Conservation (phyloP, 2,113 vertebrate genomes). For the Spheniscus mendiculus region DNA sequence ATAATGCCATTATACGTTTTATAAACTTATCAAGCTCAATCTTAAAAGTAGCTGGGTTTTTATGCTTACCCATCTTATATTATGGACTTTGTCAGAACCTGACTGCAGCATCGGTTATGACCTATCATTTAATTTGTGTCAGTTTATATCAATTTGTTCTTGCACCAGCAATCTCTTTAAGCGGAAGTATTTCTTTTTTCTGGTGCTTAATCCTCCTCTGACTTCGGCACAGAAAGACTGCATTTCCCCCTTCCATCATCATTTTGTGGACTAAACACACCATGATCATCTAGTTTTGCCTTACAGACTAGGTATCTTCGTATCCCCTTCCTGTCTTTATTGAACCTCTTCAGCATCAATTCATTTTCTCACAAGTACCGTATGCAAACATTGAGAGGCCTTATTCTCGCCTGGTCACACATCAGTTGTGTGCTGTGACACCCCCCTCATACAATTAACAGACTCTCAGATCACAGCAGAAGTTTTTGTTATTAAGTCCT, state of each 20-base stretch:
- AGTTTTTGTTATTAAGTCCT: background rate
- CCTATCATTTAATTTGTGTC: background rate
- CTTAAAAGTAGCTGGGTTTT: background rate
- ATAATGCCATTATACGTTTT: background rate
- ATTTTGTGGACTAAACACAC: background rate
- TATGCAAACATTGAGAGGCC: background rate
- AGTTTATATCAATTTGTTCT: background rate
- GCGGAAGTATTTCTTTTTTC: background rate
- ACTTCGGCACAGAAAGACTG: background rate
- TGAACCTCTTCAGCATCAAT: background rate
- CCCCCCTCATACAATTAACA: background rate
- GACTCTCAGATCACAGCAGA: background rate
- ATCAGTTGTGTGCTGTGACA: background rate
- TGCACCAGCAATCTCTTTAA: background rate
- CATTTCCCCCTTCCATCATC: background rate
- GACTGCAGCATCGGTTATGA: background rate
- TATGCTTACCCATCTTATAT: background rate
- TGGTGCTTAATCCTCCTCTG: background rate
- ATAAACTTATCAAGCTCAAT: background rate
- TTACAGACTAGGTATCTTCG: background rate
- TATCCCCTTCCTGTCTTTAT: background rate
- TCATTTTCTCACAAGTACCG: background rate
- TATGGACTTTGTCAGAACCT: background rate
- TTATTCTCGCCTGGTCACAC: background rate
- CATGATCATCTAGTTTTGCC: background rate